Percentiles rank a stretch among this genome's conserved stretches.
phyloP scores from a whole-genome alignment of 2,797 vertebrate genomes.

The Helostoma temminkii region DNA sequence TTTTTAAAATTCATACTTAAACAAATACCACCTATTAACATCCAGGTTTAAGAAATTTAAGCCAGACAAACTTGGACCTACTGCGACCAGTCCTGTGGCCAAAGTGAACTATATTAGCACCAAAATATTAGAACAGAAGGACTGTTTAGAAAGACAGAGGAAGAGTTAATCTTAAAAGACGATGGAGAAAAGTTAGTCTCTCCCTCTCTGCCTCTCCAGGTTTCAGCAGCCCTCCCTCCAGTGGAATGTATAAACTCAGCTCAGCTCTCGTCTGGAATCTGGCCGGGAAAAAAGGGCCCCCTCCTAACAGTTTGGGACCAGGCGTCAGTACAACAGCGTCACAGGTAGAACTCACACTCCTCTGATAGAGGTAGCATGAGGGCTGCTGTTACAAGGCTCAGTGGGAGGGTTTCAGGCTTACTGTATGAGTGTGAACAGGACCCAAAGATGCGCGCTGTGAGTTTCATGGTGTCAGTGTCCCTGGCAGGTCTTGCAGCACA shows the following conservation, averaged over 20 bases:
- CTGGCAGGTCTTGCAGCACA: conserved; percentile 99
- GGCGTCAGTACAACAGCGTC: conserved; percentile 40
- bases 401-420: conserved; percentile 55
- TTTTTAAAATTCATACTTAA: conserved; percentile 45
- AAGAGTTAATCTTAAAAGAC: conserved; percentile 23
- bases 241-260: conserved; percentile 76
- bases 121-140: conserved; percentile 74
- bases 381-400: conserved; percentile 66
- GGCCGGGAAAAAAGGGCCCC: conserved; percentile 34
- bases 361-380: conserved; percentile 36
- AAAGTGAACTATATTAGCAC: conserved; percentile 75
- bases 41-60: conserved; percentile 37
- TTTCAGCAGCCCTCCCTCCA: conserved; percentile 68
- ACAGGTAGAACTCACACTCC: conserved; percentile 32
- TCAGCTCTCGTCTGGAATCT: conserved; percentile 37
- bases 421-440: conserved; percentile 43
- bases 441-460: conserved; percentile 47
- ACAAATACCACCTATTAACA: conserved; percentile 54
- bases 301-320: conserved; percentile 33
- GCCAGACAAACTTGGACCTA: conserved; percentile 51
- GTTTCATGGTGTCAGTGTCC: conserved; percentile 85
- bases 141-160: conserved; percentile 40
- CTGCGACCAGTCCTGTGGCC: conserved; percentile 71
- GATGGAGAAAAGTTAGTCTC: conserved; percentile 34
- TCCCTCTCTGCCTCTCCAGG: conserved; percentile 57